Conservation (phyloP, 1,140 invertebrate species). For the Lasaia peninsularis region DNA sequence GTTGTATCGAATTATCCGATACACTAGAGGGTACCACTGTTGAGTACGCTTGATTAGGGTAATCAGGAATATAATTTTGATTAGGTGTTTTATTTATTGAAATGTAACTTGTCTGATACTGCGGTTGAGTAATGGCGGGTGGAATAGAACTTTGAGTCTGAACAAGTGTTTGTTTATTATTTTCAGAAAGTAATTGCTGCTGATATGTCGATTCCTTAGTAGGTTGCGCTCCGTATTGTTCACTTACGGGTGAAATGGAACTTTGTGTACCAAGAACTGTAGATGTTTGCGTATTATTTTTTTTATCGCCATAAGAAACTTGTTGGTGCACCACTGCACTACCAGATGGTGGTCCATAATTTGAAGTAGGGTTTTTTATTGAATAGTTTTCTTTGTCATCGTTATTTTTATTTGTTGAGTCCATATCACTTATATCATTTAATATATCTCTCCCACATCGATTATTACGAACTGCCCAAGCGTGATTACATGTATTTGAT, state of each 20-base stretch:
- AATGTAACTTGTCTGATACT: not conserved
- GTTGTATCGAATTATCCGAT: not conserved
- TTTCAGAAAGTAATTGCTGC: not conserved
- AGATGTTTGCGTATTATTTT: slow-evolving; percentile 9
- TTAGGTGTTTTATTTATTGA: not conserved
- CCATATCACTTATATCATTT: slow-evolving; percentile 14
- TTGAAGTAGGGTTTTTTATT: not conserved
- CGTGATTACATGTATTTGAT: slow-evolving; percentile 82
- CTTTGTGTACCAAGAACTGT: not conserved
- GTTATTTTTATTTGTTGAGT: not conserved
- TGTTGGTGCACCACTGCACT: not conserved
- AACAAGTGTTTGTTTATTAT: not conserved
- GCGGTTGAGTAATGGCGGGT: not conserved
- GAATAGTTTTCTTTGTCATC: not conserved
- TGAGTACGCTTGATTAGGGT: not conserved
- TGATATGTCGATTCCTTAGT: no score
- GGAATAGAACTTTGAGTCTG: not conserved
- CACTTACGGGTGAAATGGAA: not conserved
- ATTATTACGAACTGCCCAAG: slow-evolving; percentile 75
- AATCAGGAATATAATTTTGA: not conserved
- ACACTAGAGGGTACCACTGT: not conserved
- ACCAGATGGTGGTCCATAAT: not conserved
- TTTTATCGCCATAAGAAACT: slow-evolving; percentile 2
- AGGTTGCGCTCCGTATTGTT: no score
- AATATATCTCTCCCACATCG: slow-evolving; percentile 39